phyloP scores from a whole-genome alignment of 2,888 invertebrate genomes.

The Stenchaetothrips biformis region DNA sequence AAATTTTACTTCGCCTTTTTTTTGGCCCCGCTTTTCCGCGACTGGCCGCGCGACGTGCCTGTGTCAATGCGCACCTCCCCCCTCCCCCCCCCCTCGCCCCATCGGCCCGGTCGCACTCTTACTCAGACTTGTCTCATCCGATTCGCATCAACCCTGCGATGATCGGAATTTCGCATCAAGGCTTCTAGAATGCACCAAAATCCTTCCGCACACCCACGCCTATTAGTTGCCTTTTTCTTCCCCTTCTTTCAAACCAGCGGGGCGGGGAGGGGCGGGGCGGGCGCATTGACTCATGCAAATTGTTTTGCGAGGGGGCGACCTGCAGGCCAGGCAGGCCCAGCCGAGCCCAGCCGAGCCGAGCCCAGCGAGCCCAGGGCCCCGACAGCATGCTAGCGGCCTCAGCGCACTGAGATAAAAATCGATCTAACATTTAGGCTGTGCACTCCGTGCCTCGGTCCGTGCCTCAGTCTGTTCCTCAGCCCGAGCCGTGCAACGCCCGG shows the following conservation, averaged over 20 bases:
- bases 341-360: too few relatives aligned
- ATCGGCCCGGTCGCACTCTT: too few relatives aligned
- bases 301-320: too few relatives aligned
- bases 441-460: background rate
- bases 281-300: background rate
- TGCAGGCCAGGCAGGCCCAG: too few relatives aligned
- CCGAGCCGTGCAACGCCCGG: background rate
- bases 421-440: slow-evolving; percentile 14
- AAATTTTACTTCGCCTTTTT: background rate
- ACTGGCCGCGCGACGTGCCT: background rate
- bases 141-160: too few relatives aligned
- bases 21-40: background rate
- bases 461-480: background rate
- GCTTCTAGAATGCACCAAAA: too few relatives aligned
- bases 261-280: background rate
- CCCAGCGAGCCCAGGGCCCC: too few relatives aligned
- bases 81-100: background rate
- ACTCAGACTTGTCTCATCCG: too few relatives aligned
- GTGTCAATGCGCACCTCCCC: background rate
- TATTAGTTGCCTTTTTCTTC: too few relatives aligned
- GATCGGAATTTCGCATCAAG: too few relatives aligned
- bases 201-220: too few relatives aligned
- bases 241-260: background rate
- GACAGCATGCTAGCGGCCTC: background rate
- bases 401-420: slow-evolving; percentile 11